Evolutionary conservation across 1,140 invertebrate genomes (phyloP), one percentile per base, ranked within the genome.

Genomic region (Trichogramma pretiosum): DNA sequence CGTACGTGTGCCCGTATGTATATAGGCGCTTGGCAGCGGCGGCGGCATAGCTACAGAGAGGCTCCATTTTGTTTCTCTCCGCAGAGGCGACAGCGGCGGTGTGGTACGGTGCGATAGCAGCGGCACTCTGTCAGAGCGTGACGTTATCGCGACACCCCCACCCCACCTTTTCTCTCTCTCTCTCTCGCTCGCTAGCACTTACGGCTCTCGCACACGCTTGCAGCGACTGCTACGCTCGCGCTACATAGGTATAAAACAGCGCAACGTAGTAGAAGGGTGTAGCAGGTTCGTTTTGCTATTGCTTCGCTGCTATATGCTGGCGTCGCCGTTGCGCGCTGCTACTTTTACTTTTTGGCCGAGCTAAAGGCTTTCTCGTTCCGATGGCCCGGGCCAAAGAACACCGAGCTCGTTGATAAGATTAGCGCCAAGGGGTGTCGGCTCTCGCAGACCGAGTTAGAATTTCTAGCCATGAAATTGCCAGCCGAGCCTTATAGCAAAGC

Each of bases 1-100:
- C n/a, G n/a, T n/a, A n/a, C n/a, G n/a, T n/a, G n/a, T n/a, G n/a
- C n/a, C n/a, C n/a, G n/a, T n/a, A n/a, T n/a, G n/a, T n/a, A n/a
- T n/a, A n/a, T n/a, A n/a, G n/a, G n/a, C n/a, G n/a, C n/a, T n/a
- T n/a, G n/a, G n/a, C n/a, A n/a, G n/a, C n/a, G n/a, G n/a, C n/a
- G n/a, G n/a, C n/a, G n/a, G 42, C 7, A 23, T 32, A 17, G 42
- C 3, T 4, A 21, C 3, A 23, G 37, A 5, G 37, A 23, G 67
- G 67, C 64, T 67, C 67, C 69, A 73, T 73, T 73, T 72, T 70
- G 69, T 71, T 72, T 72, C 69, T 72, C 69, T 72, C n/a, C n/a
- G n/a, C n/a, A n/a, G n/a, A n/a, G n/a, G n/a, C n/a, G n/a, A n/a
- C n/a, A n/a, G n/a, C n/a, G 71, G 52, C 69, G 68, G 70, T 68